Evolutionary conservation across 1,140 invertebrate genomes (phyloP).

Genomic region (Agraylea sexmaculata): DNA sequence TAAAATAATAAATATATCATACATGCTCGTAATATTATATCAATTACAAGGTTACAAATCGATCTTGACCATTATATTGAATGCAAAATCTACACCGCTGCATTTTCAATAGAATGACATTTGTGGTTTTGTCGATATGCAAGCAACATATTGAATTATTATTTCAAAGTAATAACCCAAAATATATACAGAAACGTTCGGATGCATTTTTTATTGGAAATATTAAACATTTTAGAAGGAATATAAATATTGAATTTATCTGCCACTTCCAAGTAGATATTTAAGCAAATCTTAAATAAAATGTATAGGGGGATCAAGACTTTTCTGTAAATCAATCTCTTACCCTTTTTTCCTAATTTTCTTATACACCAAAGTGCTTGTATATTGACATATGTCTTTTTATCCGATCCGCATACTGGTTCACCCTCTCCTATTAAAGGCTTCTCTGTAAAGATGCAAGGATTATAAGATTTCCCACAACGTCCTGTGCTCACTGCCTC

Average conservation of each 20-base stretch:
- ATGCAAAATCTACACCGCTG: constrained; percentile 13
- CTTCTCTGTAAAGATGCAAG: constrained; percentile 20
- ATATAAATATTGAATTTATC: too few species aligned
- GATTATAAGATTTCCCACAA: constrained; percentile 22
- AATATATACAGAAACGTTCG: too few species aligned
- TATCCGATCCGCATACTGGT: constrained; percentile 25
- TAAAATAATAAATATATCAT: constrained; percentile 10
- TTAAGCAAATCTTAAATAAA: too few species aligned
- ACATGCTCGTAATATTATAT: constrained; percentile 10
- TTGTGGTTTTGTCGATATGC: constrained; percentile 12
- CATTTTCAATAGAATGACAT: constrained; percentile 12
- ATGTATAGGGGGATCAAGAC: too few species aligned
- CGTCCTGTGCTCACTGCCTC: constrained; percentile 22
- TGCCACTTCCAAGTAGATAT: too few species aligned
- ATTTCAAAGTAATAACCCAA: too few species aligned
- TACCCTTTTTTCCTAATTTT: constrained; percentile 19
- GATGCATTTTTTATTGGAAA: too few species aligned
- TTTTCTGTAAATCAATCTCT: too few species aligned
- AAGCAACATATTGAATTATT: too few species aligned
- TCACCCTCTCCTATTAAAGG: constrained; percentile 18
- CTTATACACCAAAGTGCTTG: constrained; percentile 25
- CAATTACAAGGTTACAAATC: constrained; percentile 5
- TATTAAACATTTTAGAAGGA: too few species aligned
- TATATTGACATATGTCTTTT: constrained; percentile 22
- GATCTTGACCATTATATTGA: constrained; percentile 16